These are phyloP conservation scores for Epizoanthus scotinus DNA, from an alignment of 92 coral and sea anemone genomes.

Conservation along the genomic window DNA sequence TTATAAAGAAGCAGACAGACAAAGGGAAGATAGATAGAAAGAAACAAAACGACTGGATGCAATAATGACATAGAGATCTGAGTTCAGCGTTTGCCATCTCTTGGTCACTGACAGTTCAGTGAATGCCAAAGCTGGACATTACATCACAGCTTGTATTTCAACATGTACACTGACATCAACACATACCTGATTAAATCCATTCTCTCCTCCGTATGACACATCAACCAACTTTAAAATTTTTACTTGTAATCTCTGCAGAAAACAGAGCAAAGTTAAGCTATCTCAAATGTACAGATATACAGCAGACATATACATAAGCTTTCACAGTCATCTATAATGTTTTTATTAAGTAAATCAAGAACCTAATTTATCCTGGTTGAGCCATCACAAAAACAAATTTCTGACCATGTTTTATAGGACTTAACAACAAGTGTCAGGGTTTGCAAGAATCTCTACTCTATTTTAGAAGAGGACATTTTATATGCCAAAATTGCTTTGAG, in stretches of 20 bases:
- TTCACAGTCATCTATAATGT: background rate
- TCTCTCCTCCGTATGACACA: constrained; percentile 99
- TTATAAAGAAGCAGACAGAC: too few species aligned
- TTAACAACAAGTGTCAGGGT: too few species aligned
- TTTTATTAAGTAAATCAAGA: too few species aligned
- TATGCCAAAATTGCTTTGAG: too few species aligned
- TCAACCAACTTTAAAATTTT: constrained; percentile 91
- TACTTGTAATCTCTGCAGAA: constrained; percentile 81
- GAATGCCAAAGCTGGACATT: background rate
- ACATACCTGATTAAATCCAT: constrained; percentile 94
- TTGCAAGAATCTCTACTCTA: too few species aligned
- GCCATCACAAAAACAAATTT: too few species aligned
- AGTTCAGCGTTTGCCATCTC: background rate
- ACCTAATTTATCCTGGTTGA: too few species aligned
- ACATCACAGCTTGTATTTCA: too few species aligned
- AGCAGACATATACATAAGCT: background rate
- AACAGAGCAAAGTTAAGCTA: background rate
- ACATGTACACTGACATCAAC: background rate
- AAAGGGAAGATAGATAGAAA: background rate
- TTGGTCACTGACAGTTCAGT: background rate
- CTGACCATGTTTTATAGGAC: too few species aligned
- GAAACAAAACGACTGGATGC: too few species aligned
- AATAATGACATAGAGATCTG: background rate
- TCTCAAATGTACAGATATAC: too few species aligned
- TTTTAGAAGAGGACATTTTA: too few species aligned